Evolutionary conservation across 2,888 invertebrate species (phyloP).

Genomic region (Metalampra italica): DNA sequence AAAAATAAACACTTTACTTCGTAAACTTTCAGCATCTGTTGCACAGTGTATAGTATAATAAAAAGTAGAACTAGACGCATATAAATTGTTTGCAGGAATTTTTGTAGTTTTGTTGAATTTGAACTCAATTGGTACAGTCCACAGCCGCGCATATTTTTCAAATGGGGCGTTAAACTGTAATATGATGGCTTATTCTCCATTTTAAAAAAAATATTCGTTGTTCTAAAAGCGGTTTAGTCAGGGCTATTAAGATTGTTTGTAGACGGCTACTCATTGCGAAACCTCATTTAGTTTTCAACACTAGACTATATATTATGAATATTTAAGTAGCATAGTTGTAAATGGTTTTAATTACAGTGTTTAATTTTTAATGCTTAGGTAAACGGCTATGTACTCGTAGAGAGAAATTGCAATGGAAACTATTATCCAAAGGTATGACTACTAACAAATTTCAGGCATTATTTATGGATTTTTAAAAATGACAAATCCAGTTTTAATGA

Average conservation of each 20-base stretch:
- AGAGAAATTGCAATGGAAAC: too few species aligned
- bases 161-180: conserved; percentile 32
- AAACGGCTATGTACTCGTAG: too few species aligned
- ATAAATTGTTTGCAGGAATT: conserved; percentile 31
- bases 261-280: too few species aligned
- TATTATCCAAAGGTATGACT: too few species aligned
- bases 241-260: background rate
- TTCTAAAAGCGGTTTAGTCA: background rate
- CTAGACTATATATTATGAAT: too few species aligned
- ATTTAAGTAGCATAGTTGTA: too few species aligned
- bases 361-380: too few species aligned
- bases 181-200: conserved; percentile 31
- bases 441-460: too few species aligned
- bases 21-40: conserved; percentile 41
- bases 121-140: conserved; percentile 39
- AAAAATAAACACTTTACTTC: conserved; percentile 28
- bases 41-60: conserved; percentile 33
- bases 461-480: too few species aligned
- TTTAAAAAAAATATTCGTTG: conserved; percentile 4
- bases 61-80: conserved; percentile 31
- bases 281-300: too few species aligned
- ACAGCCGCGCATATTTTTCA: conserved; percentile 29
- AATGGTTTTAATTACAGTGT: too few species aligned
- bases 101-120: conserved; percentile 22
- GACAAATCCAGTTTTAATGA: too few species aligned